Percentiles rank a stretch among this genome's conserved stretches.
These are phyloP conservation scores for Drosophila takahashii DNA, from an alignment of 1,140 invertebrate species.

Conservation along the genomic window DNA sequence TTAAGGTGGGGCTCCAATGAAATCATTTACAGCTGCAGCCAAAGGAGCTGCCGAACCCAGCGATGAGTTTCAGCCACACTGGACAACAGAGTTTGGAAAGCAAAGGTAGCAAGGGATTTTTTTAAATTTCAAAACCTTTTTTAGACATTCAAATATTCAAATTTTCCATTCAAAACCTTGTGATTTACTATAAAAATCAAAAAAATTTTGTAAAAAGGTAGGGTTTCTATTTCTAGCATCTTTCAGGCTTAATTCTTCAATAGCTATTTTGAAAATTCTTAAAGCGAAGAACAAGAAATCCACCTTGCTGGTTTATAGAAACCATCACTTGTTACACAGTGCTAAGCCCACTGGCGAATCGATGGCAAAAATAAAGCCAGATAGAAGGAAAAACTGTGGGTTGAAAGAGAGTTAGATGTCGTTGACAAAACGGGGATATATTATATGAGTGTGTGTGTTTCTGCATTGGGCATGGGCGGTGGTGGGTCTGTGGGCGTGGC, in stretches of 20 bases:
- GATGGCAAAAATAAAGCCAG: slow-evolving; percentile 25
- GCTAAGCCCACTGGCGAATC: slow-evolving; percentile 23
- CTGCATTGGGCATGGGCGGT: background rate
- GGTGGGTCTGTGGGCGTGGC: slow-evolving; percentile 45
- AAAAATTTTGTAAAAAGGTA: too few species aligned
- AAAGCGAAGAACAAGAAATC: too few species aligned
- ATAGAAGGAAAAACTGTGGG: slow-evolving; percentile 26
- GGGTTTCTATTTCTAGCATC: too few species aligned
- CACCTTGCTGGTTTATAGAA: background rate
- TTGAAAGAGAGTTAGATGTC: slow-evolving; percentile 32
- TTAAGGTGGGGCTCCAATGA: slow-evolving; percentile 75
- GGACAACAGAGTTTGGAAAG: background rate
- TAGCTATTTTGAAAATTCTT: background rate
- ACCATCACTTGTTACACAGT: slow-evolving; percentile 5
- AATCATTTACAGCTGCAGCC: slow-evolving; percentile 72
- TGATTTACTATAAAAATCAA: too few species aligned
- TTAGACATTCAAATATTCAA: too few species aligned
- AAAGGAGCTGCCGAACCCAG: slow-evolving; percentile 39
- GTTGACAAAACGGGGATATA: slow-evolving; percentile 5
- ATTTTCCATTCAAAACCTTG: too few species aligned
- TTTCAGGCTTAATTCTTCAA: too few species aligned
- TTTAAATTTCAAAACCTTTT: background rate
- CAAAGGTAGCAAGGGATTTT: background rate
- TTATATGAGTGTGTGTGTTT: background rate
- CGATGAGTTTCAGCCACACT: slow-evolving; percentile 21